Base-by-base conservation (phyloP, 2,113 vertebrate genomes). In the Irena cyanogastra region DNA sequence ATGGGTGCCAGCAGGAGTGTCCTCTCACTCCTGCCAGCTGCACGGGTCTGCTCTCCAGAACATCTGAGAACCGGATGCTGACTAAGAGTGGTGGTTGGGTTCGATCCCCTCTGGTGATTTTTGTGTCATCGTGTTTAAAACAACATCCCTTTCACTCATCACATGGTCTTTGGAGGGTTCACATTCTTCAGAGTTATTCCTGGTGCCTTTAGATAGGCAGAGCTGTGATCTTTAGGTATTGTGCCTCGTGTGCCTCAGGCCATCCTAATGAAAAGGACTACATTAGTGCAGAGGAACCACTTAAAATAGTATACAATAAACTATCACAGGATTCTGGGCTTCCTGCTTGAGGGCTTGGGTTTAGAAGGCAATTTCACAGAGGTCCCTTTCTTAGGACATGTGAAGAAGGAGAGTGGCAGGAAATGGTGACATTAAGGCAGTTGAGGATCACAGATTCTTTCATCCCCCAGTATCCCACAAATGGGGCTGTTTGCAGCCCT, bases 121-220 rank as follows among this genome's bases (percentile, higher is more conserved):
- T 60, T 75, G 16, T 81, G 60, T 59, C 74, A 19, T 39, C 35
- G 2, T 28, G 20, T 78, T 90, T 84, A 35, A 75, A 93, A 75
- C 92, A 19, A 6, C 23, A 68, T 64, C 56, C 26, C 20, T 93
- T 96, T 92, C 88, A 53, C 61, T 92, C 16, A 60, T 95, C 80
- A 83, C 86, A 65, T 90, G 92, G 23, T 71, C 69, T 88, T 52
- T 44, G 39, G 13, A 86, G 68, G 24, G 41, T 78, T 92, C 89
- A 74, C 65, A n/a, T 88, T 94, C 64, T 77, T 86, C 33, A 41
- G 44, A 84, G 52, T 92, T 94, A 90, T 81, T 94, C 44, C 64
- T 81, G 52, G 54, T 77, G 30, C 44, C 56, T 95, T 86, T 49
- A 92, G 64, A 92, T 86, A 63, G 6, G 31, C 35, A 45, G 69